Evolutionary conservation across 2,888 invertebrate genomes (phyloP), one percentile per base, ranked within the genome.

Genomic region (Lasioglossum leucozonium): DNA sequence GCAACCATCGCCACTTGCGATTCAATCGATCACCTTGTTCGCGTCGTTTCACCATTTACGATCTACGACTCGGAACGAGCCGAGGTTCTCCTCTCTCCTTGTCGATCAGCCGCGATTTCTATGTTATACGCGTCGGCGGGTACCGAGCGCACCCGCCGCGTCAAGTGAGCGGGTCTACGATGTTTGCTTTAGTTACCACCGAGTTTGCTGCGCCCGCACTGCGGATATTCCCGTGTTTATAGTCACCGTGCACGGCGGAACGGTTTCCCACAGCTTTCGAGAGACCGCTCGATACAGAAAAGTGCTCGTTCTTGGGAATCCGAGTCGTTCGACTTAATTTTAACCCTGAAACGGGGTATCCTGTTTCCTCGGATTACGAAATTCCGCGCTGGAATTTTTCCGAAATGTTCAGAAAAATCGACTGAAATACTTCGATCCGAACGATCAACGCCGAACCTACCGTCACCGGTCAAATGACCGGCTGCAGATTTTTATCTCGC

Each of bases 1-100:
- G 51, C 51, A 51, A 51, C n/a, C 51, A 51, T 51, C 34, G 72
- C 72, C 84, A 42, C 76, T 81, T 77, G 79, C 86, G 26, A 85
- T 85, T 81, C 81, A 71, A 86, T 85, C 58, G 86, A 76, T 77
- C 86, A 58, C 79, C 75, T 84, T 75, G 84, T 69, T 65, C 37
- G 44, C 51, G 55, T 75, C 84, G 84, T 79, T 67, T 72, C 65
- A 11, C 77, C 78, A 51, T 84, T 84, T 78, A 71, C 84, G 77
- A 42, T 42, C n/a, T 0, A 18, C 77, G 83, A 69, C n/a, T 18
- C 18, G 42, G 22, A 69, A 73, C 34, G 37, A 18, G 8, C 34
- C 13, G 18, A 18, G 6, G 34, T 51, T 26, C 22, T 67, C 37
- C 67, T 34, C 22, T 22, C 18, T n/a, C 67, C 16, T 22, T 2